Conservation (phyloP, 2,888 invertebrate genomes). For the Thymelicus sylvestris region DNA sequence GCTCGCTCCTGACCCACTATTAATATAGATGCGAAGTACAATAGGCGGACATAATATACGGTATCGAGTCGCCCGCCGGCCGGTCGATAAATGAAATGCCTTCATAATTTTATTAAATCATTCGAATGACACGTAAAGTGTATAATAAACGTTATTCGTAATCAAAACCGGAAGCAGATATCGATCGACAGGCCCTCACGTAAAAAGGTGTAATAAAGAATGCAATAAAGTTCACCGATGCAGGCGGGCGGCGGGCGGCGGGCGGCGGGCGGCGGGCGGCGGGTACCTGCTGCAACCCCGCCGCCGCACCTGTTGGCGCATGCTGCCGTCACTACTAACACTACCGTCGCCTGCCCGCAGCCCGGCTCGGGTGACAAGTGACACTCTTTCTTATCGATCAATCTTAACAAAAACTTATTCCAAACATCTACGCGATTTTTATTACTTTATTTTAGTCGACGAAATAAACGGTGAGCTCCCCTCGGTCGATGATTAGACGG, state of each 20-base stretch:
- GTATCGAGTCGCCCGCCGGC: too few species aligned
- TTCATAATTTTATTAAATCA: slow-evolving; percentile 5
- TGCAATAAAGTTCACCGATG: slow-evolving; percentile 30
- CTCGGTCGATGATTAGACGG: not conserved
- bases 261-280: too few species aligned
- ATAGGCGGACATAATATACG: not conserved
- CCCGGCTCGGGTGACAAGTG: not conserved
- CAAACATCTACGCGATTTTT: too few species aligned
- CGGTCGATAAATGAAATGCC: not conserved
- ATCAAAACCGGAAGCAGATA: slow-evolving; percentile 33
- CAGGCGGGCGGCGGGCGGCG: too few species aligned
- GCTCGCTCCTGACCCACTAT: slow-evolving; percentile 17
- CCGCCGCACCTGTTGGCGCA: slow-evolving; percentile 9
- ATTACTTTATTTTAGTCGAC: too few species aligned
- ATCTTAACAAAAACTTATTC: not conserved
- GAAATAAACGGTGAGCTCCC: not conserved
- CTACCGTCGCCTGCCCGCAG: not conserved
- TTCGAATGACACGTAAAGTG: not conserved
- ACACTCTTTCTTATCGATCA: slow-evolving; percentile 19
- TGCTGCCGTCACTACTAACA: too few species aligned
- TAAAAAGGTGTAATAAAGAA: slow-evolving; percentile 16
- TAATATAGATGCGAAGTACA: slow-evolving; percentile 2
- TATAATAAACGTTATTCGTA: slow-evolving; percentile 3
- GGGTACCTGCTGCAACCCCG: slow-evolving; percentile 5
- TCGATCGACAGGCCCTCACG: slow-evolving; percentile 14